phyloP scores from a whole-genome alignment of 2,113 vertebrate genomes.

The Megaleporinus macrocephalus region DNA sequence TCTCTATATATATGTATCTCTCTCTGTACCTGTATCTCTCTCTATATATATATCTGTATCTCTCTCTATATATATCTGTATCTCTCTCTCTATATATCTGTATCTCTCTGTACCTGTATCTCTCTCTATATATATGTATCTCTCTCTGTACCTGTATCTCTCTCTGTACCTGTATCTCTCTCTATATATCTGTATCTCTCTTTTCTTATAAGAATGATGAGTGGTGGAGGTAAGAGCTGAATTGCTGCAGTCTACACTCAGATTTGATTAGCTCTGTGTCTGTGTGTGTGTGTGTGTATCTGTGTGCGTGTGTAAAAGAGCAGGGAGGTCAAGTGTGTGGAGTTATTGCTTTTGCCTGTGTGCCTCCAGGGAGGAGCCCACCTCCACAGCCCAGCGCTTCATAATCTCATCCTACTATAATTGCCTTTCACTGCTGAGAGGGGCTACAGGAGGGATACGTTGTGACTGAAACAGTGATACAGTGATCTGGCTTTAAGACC shows the following conservation, averaged over 20 bases:
- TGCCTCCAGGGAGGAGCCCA: constrained; percentile 34
- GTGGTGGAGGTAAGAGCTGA: constrained; percentile 19
- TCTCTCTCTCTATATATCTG: too few species aligned
- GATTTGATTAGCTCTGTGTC: constrained; percentile 38
- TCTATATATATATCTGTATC: too few species aligned
- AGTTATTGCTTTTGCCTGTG: constrained; percentile 76
- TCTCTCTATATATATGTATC: too few species aligned
- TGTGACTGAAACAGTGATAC: constrained; percentile 23
- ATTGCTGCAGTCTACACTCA: constrained; percentile 31
- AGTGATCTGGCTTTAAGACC: constrained; percentile 34
- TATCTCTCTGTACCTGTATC: too few species aligned
- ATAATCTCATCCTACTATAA: constrained; percentile 50
- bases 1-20: too few species aligned
- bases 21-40: too few species aligned
- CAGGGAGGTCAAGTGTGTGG: constrained; percentile 75
- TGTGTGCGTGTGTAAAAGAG: constrained; percentile 59
- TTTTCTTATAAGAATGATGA: background rate
- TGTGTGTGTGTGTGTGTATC: constrained; percentile 52
- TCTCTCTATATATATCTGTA: background rate
- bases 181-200: background rate
- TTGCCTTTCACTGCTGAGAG: constrained; percentile 42
- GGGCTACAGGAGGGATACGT: constrained; percentile 22
- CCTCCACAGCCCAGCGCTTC: constrained; percentile 12
- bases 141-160: background rate
- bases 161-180: background rate